Base-by-base conservation (phyloP, 2,113 vertebrate species). In the Misgurnus mizolepis region DNA sequence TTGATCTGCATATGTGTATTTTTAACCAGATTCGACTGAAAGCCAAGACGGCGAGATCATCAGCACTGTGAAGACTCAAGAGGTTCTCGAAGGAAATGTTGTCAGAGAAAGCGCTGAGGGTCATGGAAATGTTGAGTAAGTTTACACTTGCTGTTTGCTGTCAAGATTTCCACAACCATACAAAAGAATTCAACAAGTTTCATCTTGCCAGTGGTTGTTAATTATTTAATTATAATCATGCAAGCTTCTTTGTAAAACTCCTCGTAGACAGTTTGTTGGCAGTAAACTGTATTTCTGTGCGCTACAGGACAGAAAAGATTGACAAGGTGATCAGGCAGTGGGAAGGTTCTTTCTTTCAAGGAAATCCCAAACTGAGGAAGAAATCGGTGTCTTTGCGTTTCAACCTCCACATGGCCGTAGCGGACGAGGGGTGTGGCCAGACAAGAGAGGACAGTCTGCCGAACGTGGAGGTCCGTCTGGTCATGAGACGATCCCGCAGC, bases 341-440 rank as follows among this genome's bases (percentile, higher is more conserved):
- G 98, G 98, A 99, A 91, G 96, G 96, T 9, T 98, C 97, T 5
- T 97, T 98, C 93, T 99, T 99, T 91, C 94, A 96, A 88, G 98
- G 97, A 88, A 98, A 99, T 85, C 98, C 98, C 14, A 95, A 94
- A 74, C 89, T 99, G 86, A 91, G 96, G 73, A 99, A 97, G 93
- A 99, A 99, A 86, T 99, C 96, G 0, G 96, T 98, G 84, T 99
- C 98, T 0, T 88, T 99, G 87, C 96, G 98, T 45, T 99, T 99
- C 55, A 96, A 99, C 82, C 95, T 99, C 45, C 98, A 98, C 88
- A 93, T 99, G 92, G 93, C 93, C 0, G 94, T 95, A 5, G 94
- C 96, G 0, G 95, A 97, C 0, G 96, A 98, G 22, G 95, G 95
- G 0, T 94, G 95, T 11, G 88, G 91, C 72, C 95, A 94, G 85